Evolutionary conservation across 2,888 invertebrate species (phyloP).

Genomic region (Abrostola tripartita): DNA sequence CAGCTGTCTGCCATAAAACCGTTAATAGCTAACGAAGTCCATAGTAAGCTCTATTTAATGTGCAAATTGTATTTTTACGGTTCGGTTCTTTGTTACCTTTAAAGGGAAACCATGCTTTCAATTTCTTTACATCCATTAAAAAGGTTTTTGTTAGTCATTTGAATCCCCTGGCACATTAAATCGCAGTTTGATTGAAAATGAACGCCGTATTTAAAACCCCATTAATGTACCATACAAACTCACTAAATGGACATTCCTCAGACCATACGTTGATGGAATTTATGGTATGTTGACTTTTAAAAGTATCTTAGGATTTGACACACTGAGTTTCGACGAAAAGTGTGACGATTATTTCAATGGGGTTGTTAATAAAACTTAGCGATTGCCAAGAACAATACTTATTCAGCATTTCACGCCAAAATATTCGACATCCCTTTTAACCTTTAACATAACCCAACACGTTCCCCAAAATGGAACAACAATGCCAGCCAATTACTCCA

Average conservation of each 20-base stretch:
- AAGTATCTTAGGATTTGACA: too few relatives aligned
- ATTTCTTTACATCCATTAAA: constrained; percentile 36
- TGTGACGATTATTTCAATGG: too few relatives aligned
- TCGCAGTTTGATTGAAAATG: constrained; percentile 14
- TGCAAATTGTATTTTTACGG: constrained; percentile 44
- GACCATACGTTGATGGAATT: neutral
- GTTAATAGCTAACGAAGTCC: constrained; percentile 34
- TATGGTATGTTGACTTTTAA: too few relatives aligned
- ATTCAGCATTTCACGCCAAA: constrained; percentile 31
- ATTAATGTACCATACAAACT: constrained; percentile 16
- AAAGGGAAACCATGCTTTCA: constrained; percentile 31
- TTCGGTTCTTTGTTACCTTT: constrained; percentile 35
- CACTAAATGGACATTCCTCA: neutral
- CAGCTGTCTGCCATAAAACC: constrained; percentile 29
- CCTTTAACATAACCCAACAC: constrained; percentile 19
- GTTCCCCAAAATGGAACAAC: constrained; percentile 40
- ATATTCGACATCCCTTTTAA: constrained; percentile 37
- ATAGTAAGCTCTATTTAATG: constrained; percentile 34
- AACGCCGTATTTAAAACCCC: constrained; percentile 22
- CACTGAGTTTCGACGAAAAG: too few relatives aligned
- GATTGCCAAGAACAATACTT: constrained; percentile 6
- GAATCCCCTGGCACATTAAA: constrained; percentile 30
- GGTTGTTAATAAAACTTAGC: neutral
- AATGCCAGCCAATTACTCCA: constrained; percentile 41
- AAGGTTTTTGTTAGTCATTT: constrained; percentile 31